A percentile compares a stretch with the other conserved stretches of the same genome.
phyloP scores from a whole-genome alignment of 2,888 invertebrate genomes.

The Drosophila atripex region DNA sequence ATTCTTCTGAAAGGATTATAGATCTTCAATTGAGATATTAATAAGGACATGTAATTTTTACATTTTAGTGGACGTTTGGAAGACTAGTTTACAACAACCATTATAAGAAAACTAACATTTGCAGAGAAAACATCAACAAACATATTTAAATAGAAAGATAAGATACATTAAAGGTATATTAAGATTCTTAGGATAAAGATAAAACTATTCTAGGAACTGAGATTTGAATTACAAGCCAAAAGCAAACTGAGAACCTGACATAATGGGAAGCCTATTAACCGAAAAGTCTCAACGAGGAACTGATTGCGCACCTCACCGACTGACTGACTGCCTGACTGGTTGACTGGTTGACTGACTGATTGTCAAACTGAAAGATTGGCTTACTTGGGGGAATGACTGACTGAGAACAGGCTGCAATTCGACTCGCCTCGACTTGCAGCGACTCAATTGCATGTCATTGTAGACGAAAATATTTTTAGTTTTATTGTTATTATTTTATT shows the following conservation, averaged over 20 bases:
- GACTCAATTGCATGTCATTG: conserved; percentile 79
- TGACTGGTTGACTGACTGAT: background rate
- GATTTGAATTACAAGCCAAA: background rate
- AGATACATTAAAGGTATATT: background rate
- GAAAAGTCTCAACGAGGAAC: conserved; percentile 34
- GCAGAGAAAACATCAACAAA: background rate
- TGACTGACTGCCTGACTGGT: background rate
- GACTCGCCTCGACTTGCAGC: conserved; percentile 58
- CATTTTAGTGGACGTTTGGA: no score
- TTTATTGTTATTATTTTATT: conserved; percentile 41
- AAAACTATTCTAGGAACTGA: background rate
- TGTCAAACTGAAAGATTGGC: conserved; percentile 6
- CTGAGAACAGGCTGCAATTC: conserved; percentile 39
- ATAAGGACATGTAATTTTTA: no score
- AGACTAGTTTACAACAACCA: no score
- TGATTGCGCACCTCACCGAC: conserved; percentile 19
- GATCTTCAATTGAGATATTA: background rate
- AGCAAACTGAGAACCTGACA: conserved; percentile 9
- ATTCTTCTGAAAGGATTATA: no score
- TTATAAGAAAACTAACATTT: background rate
- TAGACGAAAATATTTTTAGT: conserved; percentile 60
- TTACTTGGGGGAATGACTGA: conserved; percentile 13
- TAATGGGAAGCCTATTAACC: conserved; percentile 9
- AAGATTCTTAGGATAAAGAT: background rate
- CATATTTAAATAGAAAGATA: background rate